Base-by-base conservation (phyloP, 2,113 vertebrate species). In the Odobenus rosmarus region DNA sequence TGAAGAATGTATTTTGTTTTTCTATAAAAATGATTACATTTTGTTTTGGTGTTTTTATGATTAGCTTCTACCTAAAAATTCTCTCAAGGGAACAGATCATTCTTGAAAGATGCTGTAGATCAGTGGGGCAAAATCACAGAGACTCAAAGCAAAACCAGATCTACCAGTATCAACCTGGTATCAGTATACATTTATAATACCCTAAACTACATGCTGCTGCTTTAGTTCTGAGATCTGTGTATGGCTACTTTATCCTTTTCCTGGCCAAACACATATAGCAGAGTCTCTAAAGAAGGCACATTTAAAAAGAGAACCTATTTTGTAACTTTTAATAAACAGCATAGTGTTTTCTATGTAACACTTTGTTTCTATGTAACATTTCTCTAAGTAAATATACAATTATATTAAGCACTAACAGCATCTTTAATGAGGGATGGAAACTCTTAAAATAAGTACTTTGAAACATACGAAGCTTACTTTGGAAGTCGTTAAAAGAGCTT, bases 251-350 rank as follows among this genome's bases (percentile, higher is more conserved):
- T 33, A 23, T 91, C 7, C 33, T 71, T 93, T 95, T 95, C 59
- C 88, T 96, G 31, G 13, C 59, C 24, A 77, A 79, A 15, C 19
- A 88, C 36, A 71, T 10, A 33, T 23, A 94, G n/a, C 49, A 85
- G 28, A 83, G 31, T 90, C 80, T 90, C 39, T 62, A n/a, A 92
- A 77, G 39, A 93, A 74, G 80, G 42, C n/a, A 82, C 51, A 26
- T 90, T 96, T 88, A 15, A 93, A 90, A 95, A 64, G 21, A 92
- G 55, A 76, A 76, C 49, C 42, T 83, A 7, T 85, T 96, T 95
- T 89, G 53, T 42, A 64, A 31, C 19, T 7, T 79, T 82, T 80
- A 46, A 90, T 69, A 89, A 96, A 83, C 26, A 36, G 28, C 84
- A 4, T 90, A 88, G 83, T 26, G 67, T 97, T 85, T 79, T 81